Evolutionary conservation across 2,888 invertebrate species (phyloP).

Genomic region (Agrochola macilenta): DNA sequence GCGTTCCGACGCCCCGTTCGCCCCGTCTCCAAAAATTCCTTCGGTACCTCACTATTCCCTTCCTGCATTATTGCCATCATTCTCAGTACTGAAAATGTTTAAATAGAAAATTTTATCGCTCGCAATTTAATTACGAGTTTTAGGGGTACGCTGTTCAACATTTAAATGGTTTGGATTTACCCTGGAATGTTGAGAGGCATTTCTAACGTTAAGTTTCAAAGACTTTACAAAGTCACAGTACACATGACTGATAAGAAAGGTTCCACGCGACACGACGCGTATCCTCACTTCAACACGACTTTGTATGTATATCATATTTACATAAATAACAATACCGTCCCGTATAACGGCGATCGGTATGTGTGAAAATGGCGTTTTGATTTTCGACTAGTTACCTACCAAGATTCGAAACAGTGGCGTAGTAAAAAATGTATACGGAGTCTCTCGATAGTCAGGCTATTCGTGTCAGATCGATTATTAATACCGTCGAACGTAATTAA

Average conservation of each 20-base stretch:
- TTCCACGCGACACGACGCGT: conserved; percentile 25
- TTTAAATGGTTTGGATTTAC: conserved; percentile 12
- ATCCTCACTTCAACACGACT: conserved; percentile 26
- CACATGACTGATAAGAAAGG: conserved; percentile 50
- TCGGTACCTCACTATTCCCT: conserved; percentile 90
- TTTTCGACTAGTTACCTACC: not conserved
- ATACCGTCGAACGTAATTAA: conserved; percentile 54
- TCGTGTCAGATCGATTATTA: conserved; percentile 50
- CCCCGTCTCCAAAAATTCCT: conserved; percentile 96
- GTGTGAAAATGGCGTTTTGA: conserved; percentile 18
- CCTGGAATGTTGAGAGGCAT: conserved; percentile 36
- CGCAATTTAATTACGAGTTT: conserved; percentile 26
- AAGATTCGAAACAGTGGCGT: conserved; percentile 12
- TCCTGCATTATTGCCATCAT: conserved; percentile 92
- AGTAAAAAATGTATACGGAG: conserved; percentile 24
- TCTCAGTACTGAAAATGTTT: conserved; percentile 86
- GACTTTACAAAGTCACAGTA: conserved; percentile 46
- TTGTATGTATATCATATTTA: conserved; percentile 26
- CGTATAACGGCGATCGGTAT: conserved; percentile 13
- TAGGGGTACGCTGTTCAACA: conserved; percentile 7
- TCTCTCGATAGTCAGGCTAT: conserved; percentile 12
- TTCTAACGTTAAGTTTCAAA: conserved; percentile 38
- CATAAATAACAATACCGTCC: conserved; percentile 38
- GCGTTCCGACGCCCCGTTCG: conserved; percentile 97
- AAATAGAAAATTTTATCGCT: conserved; percentile 41